phyloP scores from a whole-genome alignment of 2,797 vertebrate species.

The Bradypodion pumilum region DNA sequence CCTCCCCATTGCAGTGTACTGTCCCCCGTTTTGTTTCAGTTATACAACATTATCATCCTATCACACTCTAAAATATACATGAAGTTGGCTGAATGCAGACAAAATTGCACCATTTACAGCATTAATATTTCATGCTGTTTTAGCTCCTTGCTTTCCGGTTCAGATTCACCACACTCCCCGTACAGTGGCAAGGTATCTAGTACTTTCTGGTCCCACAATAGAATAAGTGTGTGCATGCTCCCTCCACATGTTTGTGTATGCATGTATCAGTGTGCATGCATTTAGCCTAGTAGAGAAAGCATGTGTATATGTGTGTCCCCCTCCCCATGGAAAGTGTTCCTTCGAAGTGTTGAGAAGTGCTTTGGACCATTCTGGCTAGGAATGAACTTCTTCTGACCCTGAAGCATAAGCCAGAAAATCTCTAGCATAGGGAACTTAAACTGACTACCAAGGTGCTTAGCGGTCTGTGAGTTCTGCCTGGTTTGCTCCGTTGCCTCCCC shows the following conservation, averaged over 20 bases:
- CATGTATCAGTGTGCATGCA: not conserved
- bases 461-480: not conserved
- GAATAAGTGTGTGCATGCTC: not conserved
- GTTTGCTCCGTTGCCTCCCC: not conserved
- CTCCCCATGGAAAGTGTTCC: not conserved
- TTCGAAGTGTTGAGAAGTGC: not conserved
- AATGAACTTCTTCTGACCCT: not conserved
- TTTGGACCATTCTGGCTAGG: not conserved
- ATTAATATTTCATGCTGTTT: constrained; percentile 94
- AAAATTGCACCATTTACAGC: constrained; percentile 93
- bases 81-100: constrained; percentile 86
- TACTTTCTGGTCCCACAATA: not conserved
- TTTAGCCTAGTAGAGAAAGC: not conserved
- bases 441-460: not conserved
- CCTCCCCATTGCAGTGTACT: constrained; percentile 23
- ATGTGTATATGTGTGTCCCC: not conserved
- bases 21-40: constrained; percentile 53
- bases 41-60: constrained; percentile 77
- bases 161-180: constrained; percentile 37
- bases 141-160: constrained; percentile 70
- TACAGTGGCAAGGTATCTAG: not conserved
- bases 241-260: not conserved
- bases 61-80: constrained; percentile 91
- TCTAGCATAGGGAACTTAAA: not conserved
- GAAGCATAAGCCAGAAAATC: not conserved